phyloP scores from a whole-genome alignment of 2,113 vertebrate genomes.

The Dasyprocta punctata region DNA sequence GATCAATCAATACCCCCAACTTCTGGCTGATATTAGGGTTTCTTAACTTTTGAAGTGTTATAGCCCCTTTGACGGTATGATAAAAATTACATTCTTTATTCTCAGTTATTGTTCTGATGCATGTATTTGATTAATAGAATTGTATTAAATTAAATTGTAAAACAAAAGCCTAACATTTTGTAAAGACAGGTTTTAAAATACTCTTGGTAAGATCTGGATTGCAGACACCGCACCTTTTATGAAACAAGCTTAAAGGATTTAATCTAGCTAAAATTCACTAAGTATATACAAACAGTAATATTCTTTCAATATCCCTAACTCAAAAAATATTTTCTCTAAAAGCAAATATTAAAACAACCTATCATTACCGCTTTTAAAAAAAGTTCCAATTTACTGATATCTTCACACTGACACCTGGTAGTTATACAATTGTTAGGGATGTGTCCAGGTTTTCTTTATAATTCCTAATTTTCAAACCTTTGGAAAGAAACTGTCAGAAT shows the following conservation, averaged over 20 bases:
- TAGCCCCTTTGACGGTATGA: neutral
- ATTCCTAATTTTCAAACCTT: conserved; percentile 66
- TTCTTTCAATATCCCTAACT: neutral
- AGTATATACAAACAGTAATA: neutral
- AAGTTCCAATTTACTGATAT: neutral
- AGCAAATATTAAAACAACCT: conserved; percentile 3
- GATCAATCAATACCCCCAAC: neutral
- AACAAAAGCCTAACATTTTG: neutral
- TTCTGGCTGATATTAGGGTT: neutral
- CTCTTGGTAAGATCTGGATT: neutral
- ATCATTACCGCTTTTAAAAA: neutral
- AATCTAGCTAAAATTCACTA: neutral
- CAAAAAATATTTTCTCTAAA: conserved; percentile 32
- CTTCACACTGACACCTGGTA: conserved; percentile 29
- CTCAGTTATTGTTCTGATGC: neutral
- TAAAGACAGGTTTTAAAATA: conserved; percentile 27
- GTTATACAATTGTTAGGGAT: neutral
- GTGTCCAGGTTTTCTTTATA: conserved; percentile 10
- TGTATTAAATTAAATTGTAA: conserved; percentile 27
- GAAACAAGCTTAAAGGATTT: neutral
- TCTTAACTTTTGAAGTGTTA: neutral
- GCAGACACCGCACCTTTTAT: neutral
- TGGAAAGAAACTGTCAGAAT: conserved; percentile 56
- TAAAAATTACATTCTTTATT: neutral
- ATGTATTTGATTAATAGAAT: neutral